Conservation (phyloP, 2,113 vertebrate species). For the Cheilinus undulatus region DNA sequence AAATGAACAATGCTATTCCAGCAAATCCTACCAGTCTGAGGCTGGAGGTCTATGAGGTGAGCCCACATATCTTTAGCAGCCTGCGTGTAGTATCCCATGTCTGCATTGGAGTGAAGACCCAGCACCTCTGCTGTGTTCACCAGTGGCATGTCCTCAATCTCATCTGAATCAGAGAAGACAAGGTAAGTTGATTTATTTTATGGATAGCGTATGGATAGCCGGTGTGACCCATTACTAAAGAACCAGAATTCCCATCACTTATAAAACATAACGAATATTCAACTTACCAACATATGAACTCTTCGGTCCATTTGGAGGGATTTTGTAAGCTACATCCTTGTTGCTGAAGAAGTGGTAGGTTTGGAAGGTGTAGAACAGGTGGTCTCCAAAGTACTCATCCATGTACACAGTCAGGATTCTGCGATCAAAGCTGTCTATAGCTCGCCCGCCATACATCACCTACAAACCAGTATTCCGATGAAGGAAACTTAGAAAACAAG, state of each 20-base stretch:
- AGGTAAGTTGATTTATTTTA: too few relatives aligned
- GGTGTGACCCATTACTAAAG: too few relatives aligned
- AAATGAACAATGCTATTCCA: too few relatives aligned
- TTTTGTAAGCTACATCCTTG: conserved; percentile 88
- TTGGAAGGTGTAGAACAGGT: conserved; percentile 93
- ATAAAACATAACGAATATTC: too few relatives aligned
- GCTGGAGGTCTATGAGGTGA: conserved; percentile 93
- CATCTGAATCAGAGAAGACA: conserved; percentile 80
- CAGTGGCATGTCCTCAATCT: conserved; percentile 90
- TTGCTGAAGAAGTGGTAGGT: conserved; percentile 91
- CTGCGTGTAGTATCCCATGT: conserved; percentile 94
- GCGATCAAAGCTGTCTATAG: conserved; percentile 95
- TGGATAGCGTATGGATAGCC: too few relatives aligned
- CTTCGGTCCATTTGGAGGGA: conserved; percentile 86
- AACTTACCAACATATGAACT: conserved; percentile 89
- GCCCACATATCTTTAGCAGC: conserved; percentile 90
- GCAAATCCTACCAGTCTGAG: conserved; percentile 89
- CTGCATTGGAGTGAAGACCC: conserved; percentile 93
- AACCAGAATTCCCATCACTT: too few relatives aligned
- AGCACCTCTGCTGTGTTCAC: conserved; percentile 91
- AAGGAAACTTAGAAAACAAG: background rate
- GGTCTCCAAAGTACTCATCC: conserved; percentile 96
- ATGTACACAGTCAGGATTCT: conserved; percentile 94
- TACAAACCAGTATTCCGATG: conserved; percentile 55
- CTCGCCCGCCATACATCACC: conserved; percentile 97